Base-by-base conservation (phyloP, 2,888 invertebrate genomes). In the Cloeon dipterum region DNA sequence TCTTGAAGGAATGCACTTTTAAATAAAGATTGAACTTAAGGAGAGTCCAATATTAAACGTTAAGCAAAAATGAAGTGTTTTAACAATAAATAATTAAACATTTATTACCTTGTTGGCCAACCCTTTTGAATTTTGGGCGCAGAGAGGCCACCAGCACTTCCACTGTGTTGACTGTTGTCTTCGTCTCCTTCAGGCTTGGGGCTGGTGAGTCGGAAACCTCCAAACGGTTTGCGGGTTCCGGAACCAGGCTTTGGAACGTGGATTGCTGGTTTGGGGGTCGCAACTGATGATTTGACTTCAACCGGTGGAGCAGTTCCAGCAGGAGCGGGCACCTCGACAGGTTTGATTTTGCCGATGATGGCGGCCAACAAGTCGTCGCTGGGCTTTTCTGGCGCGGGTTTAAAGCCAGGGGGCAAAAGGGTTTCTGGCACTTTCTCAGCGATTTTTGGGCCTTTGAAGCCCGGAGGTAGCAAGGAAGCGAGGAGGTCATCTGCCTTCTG, bases 71-170 rank as follows among this genome's bases (percentile, higher is more conserved):
- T n/a, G n/a, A n/a, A n/a, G n/a, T n/a, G n/a, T n/a, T n/a, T n/a
- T n/a, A n/a, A n/a, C n/a, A n/a, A n/a, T n/a, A n/a, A n/a, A n/a
- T n/a, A n/a, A n/a, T n/a, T n/a, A n/a, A n/a, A n/a, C n/a, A n/a
- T 23, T 11, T 17, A 40, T 50, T 59, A 77, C 70, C 85, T 74
- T 17, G 66, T 68, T 1, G 85, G 85, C 69, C 83, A 83, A 45
- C 83, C 85, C 54, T 78, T 82, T 43, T 75, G 74, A 46, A 85
- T 83, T 36, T 71, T 67, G 5, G 78, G 78, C 1, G 58, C 52
- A 1, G 65, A 61, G 2, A 59, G 54, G 3, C 63, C 65, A 7
- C 5, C 29, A 14, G 29, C 29, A 21, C 21, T 21, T 21, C 10
- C 21, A 21, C 21, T 10, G 5, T 8, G 21, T 10, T n/a, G n/a